These are phyloP conservation scores for Candidula unifasciata DNA, from an alignment of 2,888 invertebrate species.

Conservation along the genomic window DNA sequence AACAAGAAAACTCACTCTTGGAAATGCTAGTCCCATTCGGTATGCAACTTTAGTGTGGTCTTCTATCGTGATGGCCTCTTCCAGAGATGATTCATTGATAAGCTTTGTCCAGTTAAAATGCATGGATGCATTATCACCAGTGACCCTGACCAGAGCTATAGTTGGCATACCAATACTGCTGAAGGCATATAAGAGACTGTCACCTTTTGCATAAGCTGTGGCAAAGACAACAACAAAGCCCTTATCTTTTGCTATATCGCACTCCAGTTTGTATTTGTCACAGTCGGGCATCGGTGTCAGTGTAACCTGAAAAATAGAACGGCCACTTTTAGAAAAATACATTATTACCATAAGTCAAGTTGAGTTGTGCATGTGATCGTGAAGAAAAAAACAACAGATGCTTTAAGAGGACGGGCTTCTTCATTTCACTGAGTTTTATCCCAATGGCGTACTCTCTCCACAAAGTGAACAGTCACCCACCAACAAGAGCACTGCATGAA, in stretches of 20 bases:
- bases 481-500: no score
- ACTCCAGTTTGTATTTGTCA: neutral
- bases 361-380: neutral
- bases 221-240: slow-evolving; percentile 76
- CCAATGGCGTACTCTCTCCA: no score
- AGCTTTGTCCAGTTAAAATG: slow-evolving; percentile 80
- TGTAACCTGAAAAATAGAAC: slow-evolving; percentile 39
- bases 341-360: neutral
- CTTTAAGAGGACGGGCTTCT: no score
- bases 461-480: no score
- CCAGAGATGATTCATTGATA: slow-evolving; percentile 6
- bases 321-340: neutral
- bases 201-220: slow-evolving; percentile 80
- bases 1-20: slow-evolving; percentile 80
- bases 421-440: no score
- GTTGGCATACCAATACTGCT: slow-evolving; percentile 83
- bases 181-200: slow-evolving; percentile 84
- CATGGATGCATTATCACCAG: slow-evolving; percentile 78
- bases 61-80: slow-evolving; percentile 54
- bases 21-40: slow-evolving; percentile 82
- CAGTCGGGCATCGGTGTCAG: slow-evolving; percentile 50
- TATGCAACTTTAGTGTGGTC: slow-evolving; percentile 79
- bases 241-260: slow-evolving; percentile 7
- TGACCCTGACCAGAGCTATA: slow-evolving; percentile 81
- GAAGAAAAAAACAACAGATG: neutral